Percentiles rank a stretch among this genome's conserved stretches.
Conservation (phyloP, 2,797 vertebrate genomes). For the Liasis olivaceus region DNA sequence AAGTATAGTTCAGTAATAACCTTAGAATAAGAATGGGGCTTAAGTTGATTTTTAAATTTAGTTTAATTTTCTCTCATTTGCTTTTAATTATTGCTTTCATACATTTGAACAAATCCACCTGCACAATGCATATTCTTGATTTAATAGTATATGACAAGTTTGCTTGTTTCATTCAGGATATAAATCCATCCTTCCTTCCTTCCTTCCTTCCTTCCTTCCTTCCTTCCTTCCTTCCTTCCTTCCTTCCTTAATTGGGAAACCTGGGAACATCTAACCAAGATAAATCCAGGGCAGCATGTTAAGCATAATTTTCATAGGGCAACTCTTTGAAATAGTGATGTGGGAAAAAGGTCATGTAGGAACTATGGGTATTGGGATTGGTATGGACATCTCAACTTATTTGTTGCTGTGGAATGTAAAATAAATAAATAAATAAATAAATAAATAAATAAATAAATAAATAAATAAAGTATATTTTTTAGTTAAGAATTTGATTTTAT, state of each 20-base stretch:
- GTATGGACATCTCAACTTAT: too few species aligned
- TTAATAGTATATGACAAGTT: neutral
- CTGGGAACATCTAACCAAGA: neutral
- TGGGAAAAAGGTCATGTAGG: neutral
- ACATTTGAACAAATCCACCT: neutral
- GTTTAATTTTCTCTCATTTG: constrained; percentile 6
- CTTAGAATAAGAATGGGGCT: neutral
- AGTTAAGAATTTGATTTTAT: too few species aligned
- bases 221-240: too few species aligned
- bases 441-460: too few species aligned
- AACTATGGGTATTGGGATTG: neutral
- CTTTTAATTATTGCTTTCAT: constrained; percentile 3
- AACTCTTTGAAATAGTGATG: too few species aligned
- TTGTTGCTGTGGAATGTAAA: too few species aligned
- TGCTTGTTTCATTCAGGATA: neutral
- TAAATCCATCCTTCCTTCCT: neutral
- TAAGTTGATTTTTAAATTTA: constrained; percentile 7
- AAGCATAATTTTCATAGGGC: neutral
- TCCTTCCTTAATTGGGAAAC: neutral
- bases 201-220: too few species aligned
- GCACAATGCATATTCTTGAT: neutral
- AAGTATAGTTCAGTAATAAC: neutral
- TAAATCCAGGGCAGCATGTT: neutral
- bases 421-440: too few species aligned
- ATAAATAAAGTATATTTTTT: too few species aligned